Conservation (phyloP, 1,140 invertebrate genomes). For the Meloidogyne chitwoodi region DNA sequence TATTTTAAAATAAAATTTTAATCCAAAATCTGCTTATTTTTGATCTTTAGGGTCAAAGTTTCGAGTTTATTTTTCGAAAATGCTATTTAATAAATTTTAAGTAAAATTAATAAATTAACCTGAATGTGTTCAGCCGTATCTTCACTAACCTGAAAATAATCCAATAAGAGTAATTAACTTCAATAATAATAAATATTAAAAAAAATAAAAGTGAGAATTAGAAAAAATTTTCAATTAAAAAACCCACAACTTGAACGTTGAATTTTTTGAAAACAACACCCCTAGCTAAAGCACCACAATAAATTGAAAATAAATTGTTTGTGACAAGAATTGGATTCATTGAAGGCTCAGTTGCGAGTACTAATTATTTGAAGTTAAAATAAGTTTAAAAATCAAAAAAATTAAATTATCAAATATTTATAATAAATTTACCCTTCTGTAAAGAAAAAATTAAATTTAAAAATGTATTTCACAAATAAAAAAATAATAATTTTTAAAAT, state of each 20-base stretch:
- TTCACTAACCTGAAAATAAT: slow-evolving; percentile 38
- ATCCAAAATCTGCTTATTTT: not conserved
- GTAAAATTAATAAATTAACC: slow-evolving; percentile 22
- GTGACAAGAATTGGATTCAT: slow-evolving; percentile 47
- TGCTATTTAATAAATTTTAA: no score
- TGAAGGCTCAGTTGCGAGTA: slow-evolving; percentile 47
- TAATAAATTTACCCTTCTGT: not conserved
- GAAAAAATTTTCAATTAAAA: not conserved
- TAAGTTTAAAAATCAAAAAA: not conserved
- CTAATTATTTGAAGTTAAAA: slow-evolving; percentile 3
- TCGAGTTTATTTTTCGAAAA: no score
- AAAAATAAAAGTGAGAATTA: no score
- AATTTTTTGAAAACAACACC: slow-evolving; percentile 45
- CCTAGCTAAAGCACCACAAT: slow-evolving; percentile 48
- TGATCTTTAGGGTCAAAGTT: not conserved
- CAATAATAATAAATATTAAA: no score
- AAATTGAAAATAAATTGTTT: slow-evolving; percentile 48
- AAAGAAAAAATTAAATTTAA: not conserved
- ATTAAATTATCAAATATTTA: not conserved
- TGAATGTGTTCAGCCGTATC: slow-evolving; percentile 59
- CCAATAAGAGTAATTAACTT: no score
- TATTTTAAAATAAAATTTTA: not conserved
- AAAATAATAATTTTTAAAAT: not conserved
- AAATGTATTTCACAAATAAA: not conserved
- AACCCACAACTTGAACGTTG: slow-evolving; percentile 41